Evolutionary conservation across 2,113 vertebrate species (phyloP).

Genomic region (Sceloporus tristichus): DNA sequence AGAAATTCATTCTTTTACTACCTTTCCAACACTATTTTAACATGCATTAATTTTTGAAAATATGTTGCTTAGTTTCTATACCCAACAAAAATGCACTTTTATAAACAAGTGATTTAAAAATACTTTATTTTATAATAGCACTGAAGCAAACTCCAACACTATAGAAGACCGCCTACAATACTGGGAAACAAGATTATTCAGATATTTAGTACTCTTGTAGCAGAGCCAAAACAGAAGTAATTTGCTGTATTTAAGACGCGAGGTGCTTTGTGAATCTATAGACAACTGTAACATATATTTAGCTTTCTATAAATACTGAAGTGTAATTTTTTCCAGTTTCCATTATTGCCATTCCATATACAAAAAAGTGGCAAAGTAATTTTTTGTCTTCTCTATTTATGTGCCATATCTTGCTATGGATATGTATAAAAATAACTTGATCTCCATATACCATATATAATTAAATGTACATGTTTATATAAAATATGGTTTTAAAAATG

Average conservation of each 20-base stretch:
- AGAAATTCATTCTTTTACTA: constrained; percentile 64
- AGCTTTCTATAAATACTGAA: constrained; percentile 67
- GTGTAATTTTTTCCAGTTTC: constrained; percentile 63
- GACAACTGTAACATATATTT: constrained; percentile 69
- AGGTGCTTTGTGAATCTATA: constrained; percentile 56
- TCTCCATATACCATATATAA: constrained; percentile 68
- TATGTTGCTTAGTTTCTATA: constrained; percentile 61
- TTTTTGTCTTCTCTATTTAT: constrained; percentile 54
- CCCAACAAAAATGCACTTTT: constrained; percentile 81
- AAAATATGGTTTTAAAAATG: constrained; percentile 51
- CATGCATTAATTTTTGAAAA: constrained; percentile 66
- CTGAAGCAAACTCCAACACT: constrained; percentile 91
- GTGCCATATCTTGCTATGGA: constrained; percentile 64
- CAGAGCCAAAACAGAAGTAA: constrained; percentile 72
- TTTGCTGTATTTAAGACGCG: constrained; percentile 65
- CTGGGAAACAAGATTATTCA: constrained; percentile 80
- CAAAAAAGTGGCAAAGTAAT: constrained; percentile 52
- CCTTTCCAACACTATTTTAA: constrained; percentile 79
- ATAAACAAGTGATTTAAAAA: constrained; percentile 78
- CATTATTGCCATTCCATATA: constrained; percentile 60
- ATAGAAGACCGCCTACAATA: constrained; percentile 80
- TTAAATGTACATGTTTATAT: constrained; percentile 73
- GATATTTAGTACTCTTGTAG: constrained; percentile 72
- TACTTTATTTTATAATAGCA: constrained; percentile 87
- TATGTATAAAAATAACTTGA: constrained; percentile 67